These are phyloP conservation scores for Plectrocnemia conspersa DNA, from an alignment of 1,140 invertebrate species.

Conservation along the genomic window DNA sequence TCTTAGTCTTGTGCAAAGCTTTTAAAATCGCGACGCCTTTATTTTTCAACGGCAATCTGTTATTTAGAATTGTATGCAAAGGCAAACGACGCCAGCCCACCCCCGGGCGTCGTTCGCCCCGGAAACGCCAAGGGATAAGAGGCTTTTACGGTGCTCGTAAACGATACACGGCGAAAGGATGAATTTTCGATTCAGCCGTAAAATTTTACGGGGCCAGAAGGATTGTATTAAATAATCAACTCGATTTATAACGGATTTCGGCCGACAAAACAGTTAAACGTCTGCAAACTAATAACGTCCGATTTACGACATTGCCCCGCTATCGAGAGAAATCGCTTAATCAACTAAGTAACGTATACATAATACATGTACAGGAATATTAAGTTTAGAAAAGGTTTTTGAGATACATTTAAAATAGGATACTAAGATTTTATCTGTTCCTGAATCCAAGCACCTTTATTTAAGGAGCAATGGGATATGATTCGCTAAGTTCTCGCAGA, in stretches of 20 bases:
- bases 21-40: slow-evolving; percentile 12
- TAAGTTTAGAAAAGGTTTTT: no score
- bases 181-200: slow-evolving; percentile 18
- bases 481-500: no score
- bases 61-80: slow-evolving; percentile 15
- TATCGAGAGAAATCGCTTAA: no score
- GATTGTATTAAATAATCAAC: slow-evolving; percentile 23
- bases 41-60: slow-evolving; percentile 10
- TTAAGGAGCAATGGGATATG: no score
- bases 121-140: neutral
- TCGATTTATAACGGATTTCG: slow-evolving; percentile 19
- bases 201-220: slow-evolving; percentile 7
- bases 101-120: neutral
- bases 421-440: no score
- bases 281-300: slow-evolving; percentile 9
- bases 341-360: no score
- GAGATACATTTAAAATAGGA: no score
- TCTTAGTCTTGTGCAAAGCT: slow-evolving; percentile 2
- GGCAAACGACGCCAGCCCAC: neutral
- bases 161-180: slow-evolving; percentile 21
- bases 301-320: no score
- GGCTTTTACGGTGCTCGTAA: slow-evolving; percentile 21
- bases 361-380: no score
- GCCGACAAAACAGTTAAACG: slow-evolving; percentile 9
- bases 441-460: no score